A percentile compares a stretch with the other conserved stretches of the same genome.
These are phyloP conservation scores for Aeoliscus strigatus DNA, from an alignment of 2,797 vertebrate genomes.

Conservation along the genomic window DNA sequence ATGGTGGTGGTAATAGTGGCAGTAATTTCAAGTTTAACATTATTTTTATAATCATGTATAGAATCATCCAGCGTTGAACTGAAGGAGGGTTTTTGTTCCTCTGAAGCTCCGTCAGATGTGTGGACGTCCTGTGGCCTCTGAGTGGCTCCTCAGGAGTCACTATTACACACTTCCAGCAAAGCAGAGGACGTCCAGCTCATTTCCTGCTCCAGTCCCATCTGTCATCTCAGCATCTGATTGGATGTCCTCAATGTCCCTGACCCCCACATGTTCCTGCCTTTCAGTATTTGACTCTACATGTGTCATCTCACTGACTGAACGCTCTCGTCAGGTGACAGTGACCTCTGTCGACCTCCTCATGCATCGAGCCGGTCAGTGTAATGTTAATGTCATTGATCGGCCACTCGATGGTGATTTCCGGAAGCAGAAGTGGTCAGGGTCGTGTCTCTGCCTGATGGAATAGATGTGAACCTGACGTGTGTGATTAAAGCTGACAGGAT, in stretches of 20 bases:
- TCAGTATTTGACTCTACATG: constrained; percentile 26
- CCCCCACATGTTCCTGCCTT: constrained; percentile 8
- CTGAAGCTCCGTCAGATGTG: no score
- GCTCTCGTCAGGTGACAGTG: constrained; percentile 15
- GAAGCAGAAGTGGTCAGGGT: constrained; percentile 22
- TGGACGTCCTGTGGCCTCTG: no score
- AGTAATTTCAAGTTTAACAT: no score
- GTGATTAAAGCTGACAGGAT: constrained; percentile 30
- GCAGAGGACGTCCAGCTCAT: constrained; percentile 28
- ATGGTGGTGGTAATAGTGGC: no score
- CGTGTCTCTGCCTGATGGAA: constrained; percentile 16
- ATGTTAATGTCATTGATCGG: constrained; percentile 44
- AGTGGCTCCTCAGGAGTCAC: no score
- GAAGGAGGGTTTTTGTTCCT: no score
- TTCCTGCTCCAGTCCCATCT: constrained; percentile 31
- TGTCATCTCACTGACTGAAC: constrained; percentile 26
- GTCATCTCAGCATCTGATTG: constrained; percentile 46
- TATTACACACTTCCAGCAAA: no score
- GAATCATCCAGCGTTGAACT: no score
- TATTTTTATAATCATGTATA: no score
- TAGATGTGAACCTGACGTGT: constrained; percentile 33
- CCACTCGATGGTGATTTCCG: constrained; percentile 27
- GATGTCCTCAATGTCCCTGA: constrained; percentile 38
- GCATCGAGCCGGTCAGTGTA: constrained; percentile 24
- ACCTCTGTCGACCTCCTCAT: constrained; percentile 25